Base-by-base conservation (phyloP, 2,113 vertebrate genomes). In the Cairina moschata region DNA sequence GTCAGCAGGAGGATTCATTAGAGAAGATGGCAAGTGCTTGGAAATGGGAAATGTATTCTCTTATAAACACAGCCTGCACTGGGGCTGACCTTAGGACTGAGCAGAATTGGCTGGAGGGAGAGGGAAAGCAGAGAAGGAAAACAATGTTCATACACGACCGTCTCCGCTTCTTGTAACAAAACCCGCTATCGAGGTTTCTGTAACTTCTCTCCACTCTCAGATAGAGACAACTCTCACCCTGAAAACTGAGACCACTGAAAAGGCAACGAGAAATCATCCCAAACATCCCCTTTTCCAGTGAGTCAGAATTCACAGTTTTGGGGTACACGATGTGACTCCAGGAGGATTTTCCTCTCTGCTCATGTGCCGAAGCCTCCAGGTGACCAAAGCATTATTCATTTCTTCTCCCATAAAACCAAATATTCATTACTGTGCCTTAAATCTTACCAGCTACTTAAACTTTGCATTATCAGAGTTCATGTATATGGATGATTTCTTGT, bases 21-120 rank as follows among this genome's bases (percentile, higher is more conserved):
- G 90, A 96, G 86, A 73, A 92, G 95, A 94, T 1, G 8, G 95
- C 86, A 94, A 96, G 94, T 91, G 92, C 95, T 96, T 93, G 91
- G 56, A 94, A 91, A 86, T 88, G 59, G 94, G 95, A 94, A 96
- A 94, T 74, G 67, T 80, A 58, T 90, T 95, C 94, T 95, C 85
- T 93, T 90, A 83, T 85, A 93, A 93, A 96, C 97, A 96, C 75
- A 88, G 92, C 73, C 90, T 96, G 97, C 96, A 93, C 97, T 91
- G 69, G 34, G 82, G 76, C 5, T 97, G 97, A 98, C 97, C 96
- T 73, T 44, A 76, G 22, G 17, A n/a, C 76, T 86, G 92, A 94
- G 60, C 40, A 56, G 72, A 88, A 90, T 77, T 95, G 95, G 91
- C 95, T 50, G 82, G 80, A 56, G 78, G 91, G 62, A 54, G 4